These are phyloP conservation scores for Cosmia trapezina DNA, from an alignment of 2,888 invertebrate species.

Conservation along the genomic window DNA sequence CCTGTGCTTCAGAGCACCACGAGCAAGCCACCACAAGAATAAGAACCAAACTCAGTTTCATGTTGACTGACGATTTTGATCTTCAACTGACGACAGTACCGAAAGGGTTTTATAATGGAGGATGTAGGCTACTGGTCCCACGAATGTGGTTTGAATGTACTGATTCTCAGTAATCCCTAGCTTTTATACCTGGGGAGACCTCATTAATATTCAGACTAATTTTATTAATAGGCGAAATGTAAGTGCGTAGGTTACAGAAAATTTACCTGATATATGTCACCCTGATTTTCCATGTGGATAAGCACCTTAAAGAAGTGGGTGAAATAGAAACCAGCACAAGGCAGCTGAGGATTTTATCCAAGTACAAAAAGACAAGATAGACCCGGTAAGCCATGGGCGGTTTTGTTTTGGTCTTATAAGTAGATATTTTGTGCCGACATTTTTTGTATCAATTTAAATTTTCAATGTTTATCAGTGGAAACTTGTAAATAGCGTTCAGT, in stretches of 20 bases:
- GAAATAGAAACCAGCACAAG: neutral
- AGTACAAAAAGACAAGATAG: neutral
- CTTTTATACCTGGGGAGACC: conserved; percentile 41
- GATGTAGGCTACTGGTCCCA: conserved; percentile 6
- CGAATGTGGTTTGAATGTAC: conserved; percentile 31
- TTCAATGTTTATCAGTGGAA: no score
- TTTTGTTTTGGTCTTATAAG: neutral
- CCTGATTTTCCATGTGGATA: conserved; percentile 33
- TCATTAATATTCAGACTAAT: conserved; percentile 50
- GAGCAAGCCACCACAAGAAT: conserved; percentile 24
- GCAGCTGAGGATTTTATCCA: neutral
- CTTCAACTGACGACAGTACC: neutral
- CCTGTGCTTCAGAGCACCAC: conserved; percentile 33
- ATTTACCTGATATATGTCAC: conserved; percentile 19
- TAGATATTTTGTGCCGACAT: no score
- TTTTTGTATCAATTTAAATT: no score
- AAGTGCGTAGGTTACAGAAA: conserved; percentile 28
- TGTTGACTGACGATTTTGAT: conserved; percentile 19
- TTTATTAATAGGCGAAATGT: conserved; percentile 26
- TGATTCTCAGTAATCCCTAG: neutral
- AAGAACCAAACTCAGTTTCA: conserved; percentile 45
- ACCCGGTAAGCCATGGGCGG: neutral
- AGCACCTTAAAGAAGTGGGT: conserved; percentile 11
- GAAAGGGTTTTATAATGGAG: neutral
- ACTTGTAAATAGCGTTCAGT: no score